A percentile compares a stretch with the other conserved stretches of the same genome.
phyloP scores from a whole-genome alignment of 2,113 vertebrate genomes.

The Myocastor coypus region DNA sequence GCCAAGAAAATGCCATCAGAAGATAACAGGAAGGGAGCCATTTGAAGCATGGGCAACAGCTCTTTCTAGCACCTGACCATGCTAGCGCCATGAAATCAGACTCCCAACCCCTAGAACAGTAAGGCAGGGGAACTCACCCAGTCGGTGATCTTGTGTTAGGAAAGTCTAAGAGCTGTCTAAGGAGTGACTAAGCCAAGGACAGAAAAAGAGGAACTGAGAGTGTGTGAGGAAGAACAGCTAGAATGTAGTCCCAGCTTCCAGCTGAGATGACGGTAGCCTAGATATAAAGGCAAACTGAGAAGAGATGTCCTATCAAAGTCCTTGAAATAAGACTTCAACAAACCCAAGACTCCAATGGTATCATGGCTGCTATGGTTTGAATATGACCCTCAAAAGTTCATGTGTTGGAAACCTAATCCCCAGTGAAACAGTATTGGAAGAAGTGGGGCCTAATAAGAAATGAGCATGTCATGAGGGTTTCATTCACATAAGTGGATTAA shows the following conservation, averaged over 20 bases:
- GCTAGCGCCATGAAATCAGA: not conserved
- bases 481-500: too few species aligned
- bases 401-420: not conserved
- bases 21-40: not conserved
- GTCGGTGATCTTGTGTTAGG: not conserved
- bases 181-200: not conserved
- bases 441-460: not conserved
- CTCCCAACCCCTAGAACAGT: not conserved
- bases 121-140: not conserved
- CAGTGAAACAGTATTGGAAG: not conserved
- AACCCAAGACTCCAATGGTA: not conserved
- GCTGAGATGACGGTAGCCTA: not conserved
- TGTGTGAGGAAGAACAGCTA: not conserved
- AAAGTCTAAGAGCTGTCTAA: not conserved
- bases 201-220: not conserved
- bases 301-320: not conserved
- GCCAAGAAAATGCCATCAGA: not conserved
- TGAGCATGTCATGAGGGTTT: not conserved
- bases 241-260: not conserved
- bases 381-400: not conserved
- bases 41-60: not conserved
- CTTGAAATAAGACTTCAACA: not conserved
- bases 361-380: not conserved
- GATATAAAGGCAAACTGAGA: not conserved
- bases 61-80: not conserved